phyloP scores from a whole-genome alignment of 2,797 vertebrate species.

The Halcyon badia region DNA sequence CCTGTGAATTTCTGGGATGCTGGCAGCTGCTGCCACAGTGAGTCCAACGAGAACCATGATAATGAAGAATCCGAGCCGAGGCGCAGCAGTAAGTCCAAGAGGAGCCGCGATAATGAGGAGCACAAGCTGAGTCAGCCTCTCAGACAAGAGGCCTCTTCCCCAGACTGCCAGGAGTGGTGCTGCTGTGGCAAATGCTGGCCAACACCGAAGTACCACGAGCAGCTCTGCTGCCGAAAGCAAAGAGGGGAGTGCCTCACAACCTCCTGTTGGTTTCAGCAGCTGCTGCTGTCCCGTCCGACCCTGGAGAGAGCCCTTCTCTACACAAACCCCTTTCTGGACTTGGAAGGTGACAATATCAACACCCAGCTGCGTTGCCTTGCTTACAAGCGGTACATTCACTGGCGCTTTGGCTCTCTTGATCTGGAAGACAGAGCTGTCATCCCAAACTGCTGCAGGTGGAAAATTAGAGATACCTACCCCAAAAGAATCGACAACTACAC shows the following conservation, averaged over 20 bases:
- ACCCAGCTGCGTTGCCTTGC: constrained; percentile 79
- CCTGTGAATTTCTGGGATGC: background rate
- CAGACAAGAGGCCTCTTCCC: fast-evolving
- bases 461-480: constrained; percentile 80
- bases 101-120: background rate
- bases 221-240: constrained; percentile 84
- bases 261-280: constrained; percentile 75
- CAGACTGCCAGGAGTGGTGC: constrained; percentile 78
- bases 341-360: background rate
- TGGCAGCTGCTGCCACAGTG: background rate
- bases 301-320: constrained; percentile 83
- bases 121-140: background rate
- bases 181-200: constrained; percentile 73
- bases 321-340: constrained; percentile 79
- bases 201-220: constrained; percentile 62
- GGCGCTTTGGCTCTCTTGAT: constrained; percentile 82
- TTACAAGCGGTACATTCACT: constrained; percentile 82
- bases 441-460: constrained; percentile 86
- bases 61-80: background rate
- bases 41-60: fast-evolving
- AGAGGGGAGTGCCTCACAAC: constrained; percentile 79
- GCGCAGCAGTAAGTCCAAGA: fast-evolving
- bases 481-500: constrained; percentile 74
- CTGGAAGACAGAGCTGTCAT: constrained; percentile 75
- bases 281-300: constrained; percentile 75